phyloP scores from a whole-genome alignment of 1,140 invertebrate genomes.

The Leguminivora glycinivorella region DNA sequence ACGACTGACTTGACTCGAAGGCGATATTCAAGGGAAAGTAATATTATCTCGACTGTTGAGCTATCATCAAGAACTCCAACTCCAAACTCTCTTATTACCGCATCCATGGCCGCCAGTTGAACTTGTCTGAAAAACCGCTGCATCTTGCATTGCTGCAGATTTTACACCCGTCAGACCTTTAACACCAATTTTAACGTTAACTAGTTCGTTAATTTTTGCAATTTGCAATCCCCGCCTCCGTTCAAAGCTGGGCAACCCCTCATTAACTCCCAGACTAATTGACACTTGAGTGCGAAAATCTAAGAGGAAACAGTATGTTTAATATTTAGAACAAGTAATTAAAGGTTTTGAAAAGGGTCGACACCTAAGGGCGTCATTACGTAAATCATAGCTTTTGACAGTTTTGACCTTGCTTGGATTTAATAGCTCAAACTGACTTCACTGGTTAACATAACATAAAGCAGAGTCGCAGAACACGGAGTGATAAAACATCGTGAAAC shows the following conservation, averaged over 20 bases:
- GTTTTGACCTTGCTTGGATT: neutral
- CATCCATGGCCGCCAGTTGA: too few relatives aligned
- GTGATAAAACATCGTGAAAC: neutral
- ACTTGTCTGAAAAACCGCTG: too few relatives aligned
- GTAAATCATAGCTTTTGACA: conserved; percentile 8
- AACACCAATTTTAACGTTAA: neutral
- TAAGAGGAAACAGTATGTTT: neutral
- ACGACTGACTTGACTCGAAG: too few relatives aligned
- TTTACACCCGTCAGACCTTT: neutral
- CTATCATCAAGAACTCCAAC: too few relatives aligned
- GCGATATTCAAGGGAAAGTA: too few relatives aligned
- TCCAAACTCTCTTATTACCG: too few relatives aligned
- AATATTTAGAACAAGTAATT: neutral
- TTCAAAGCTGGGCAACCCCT: neutral
- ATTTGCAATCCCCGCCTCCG: neutral
- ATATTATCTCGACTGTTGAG: too few relatives aligned
- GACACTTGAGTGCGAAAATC: neutral
- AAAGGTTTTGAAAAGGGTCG: conserved; percentile 6
- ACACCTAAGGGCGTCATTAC: neutral
- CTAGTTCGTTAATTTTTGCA: neutral
- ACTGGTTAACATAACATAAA: conserved; percentile 17
- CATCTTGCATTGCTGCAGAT: too few relatives aligned
- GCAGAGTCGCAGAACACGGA: neutral
- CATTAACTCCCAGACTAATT: neutral
- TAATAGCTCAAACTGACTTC: neutral